Conservation (phyloP, 2,888 invertebrate species). For the Archaeoteleia sp. region DNA sequence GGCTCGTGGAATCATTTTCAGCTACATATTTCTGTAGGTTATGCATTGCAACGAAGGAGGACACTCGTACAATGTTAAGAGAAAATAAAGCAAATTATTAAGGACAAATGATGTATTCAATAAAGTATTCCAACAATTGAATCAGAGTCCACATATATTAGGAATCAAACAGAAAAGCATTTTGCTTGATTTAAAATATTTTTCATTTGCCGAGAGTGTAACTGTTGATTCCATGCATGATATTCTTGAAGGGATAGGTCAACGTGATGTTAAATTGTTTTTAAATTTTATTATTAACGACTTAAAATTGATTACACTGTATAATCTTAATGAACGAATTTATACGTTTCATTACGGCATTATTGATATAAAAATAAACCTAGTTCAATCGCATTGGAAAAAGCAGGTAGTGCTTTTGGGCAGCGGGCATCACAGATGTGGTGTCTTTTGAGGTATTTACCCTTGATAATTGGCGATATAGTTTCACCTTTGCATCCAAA, state of each 20-base stretch:
- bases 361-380: slow-evolving; percentile 24
- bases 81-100: too few relatives aligned
- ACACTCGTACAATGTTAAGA: slow-evolving; percentile 19
- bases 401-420: slow-evolving; percentile 5
- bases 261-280: slow-evolving; percentile 32
- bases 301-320: too few relatives aligned
- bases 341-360: too few relatives aligned
- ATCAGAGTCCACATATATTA: too few relatives aligned
- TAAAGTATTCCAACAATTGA: too few relatives aligned
- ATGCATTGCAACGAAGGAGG: slow-evolving; percentile 15
- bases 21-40: slow-evolving; percentile 22
- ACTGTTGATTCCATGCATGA: slow-evolving; percentile 36
- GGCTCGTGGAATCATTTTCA: slow-evolving; percentile 28
- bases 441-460: slow-evolving; percentile 21
- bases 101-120: too few relatives aligned
- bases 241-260: slow-evolving; percentile 30
- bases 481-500: too few relatives aligned
- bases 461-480: slow-evolving; percentile 19
- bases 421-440: slow-evolving; percentile 23
- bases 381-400: slow-evolving; percentile 16
- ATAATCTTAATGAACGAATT: too few relatives aligned
- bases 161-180: slow-evolving; percentile 5
- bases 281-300: slow-evolving; percentile 13
- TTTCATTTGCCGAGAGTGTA: slow-evolving; percentile 17
- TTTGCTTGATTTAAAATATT: slow-evolving; percentile 19